Evolutionary conservation across 2,797 vertebrate genomes (phyloP), one percentile per base, ranked within the genome.

Genomic region (Acanthopagrus latus): DNA sequence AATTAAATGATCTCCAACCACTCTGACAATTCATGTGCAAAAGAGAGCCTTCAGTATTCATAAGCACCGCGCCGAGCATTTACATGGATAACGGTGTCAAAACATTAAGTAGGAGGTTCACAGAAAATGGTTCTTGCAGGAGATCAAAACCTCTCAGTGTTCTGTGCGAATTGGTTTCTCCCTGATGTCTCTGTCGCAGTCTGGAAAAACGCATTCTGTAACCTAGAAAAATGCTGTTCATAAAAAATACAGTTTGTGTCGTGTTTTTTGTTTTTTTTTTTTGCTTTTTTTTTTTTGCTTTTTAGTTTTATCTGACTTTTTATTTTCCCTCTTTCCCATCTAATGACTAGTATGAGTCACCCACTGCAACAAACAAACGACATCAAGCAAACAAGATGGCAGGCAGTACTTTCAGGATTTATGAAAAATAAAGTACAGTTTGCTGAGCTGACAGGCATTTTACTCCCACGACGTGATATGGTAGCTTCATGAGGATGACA

Each of bases 81-180:
- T 91, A 91, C 90, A 92, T 85, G 89, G 80, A 86, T 86, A 90
- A 90, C 85, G 16, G 81, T 88, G 92, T 90, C 89, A 89, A 89
- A 90, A 92, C 90, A 92, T 91, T 91, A 91, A 93, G 90, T 90
- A 76, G 92, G 94, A 90, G 92, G 92, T 91, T 92, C 91, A 82
- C 81, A 88, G 85, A 88, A 93, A 93, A 89, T 65, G 76, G 75
- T 64, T 88, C 83, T 86, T 75, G 63, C 63, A 59, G 80, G 59
- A 87, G 82, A 93, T 92, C 84, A 93, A 92, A 92, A 80, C 87
- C 78, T 59, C 63, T 71, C 50, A 29, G 65, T 78, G 83, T 78
- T 75, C 71, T 41, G 43, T 67, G 71, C 70, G 75, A 81, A 86
- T 65, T 65, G 75, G 72, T 62, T 80, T 89, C 47, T 76, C 78